Percentiles rank a stretch among this genome's conserved stretches.
phyloP scores from a whole-genome alignment of 2,797 vertebrate species.

The Myotis daubentonii region DNA sequence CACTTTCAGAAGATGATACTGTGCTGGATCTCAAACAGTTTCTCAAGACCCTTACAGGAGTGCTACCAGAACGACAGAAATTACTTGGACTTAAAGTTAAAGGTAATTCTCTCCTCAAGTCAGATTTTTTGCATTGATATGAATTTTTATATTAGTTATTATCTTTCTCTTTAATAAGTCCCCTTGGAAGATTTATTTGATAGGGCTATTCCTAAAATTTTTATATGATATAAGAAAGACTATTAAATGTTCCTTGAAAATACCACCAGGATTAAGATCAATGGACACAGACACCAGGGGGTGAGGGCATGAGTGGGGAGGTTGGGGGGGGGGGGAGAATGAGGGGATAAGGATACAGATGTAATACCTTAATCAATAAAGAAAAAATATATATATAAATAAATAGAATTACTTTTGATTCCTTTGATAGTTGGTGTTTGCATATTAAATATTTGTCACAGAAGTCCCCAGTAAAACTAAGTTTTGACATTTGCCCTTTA shows the following conservation, averaged over 20 bases:
- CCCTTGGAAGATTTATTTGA: conserved; percentile 25
- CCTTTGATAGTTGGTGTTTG: conserved; percentile 4
- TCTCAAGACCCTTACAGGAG: conserved; percentile 97
- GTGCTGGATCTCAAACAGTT: conserved; percentile 98
- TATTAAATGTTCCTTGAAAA: conserved; percentile 52
- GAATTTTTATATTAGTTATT: conserved; percentile 15
- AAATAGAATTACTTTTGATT: conserved; percentile 15
- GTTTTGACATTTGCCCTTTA: conserved; percentile 19
- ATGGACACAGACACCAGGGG: too few relatives aligned
- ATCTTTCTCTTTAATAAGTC: neutral
- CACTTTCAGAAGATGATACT: conserved; percentile 97
- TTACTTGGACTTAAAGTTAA: conserved; percentile 98
- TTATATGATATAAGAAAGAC: conserved; percentile 42
- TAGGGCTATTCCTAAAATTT: conserved; percentile 3
- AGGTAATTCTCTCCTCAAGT: conserved; percentile 87
- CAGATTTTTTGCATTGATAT: neutral
- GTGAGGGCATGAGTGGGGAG: too few relatives aligned
- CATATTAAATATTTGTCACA: conserved; percentile 39
- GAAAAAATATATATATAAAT: too few relatives aligned
- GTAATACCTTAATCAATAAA: too few relatives aligned
- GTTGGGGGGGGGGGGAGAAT: too few relatives aligned
- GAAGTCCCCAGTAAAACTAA: conserved; percentile 42
- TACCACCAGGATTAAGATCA: neutral
- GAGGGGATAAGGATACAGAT: too few relatives aligned
- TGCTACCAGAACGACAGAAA: conserved; percentile 97